phyloP scores from a whole-genome alignment of 2,888 invertebrate species.

The Sphaerophoria rueppellii region DNA sequence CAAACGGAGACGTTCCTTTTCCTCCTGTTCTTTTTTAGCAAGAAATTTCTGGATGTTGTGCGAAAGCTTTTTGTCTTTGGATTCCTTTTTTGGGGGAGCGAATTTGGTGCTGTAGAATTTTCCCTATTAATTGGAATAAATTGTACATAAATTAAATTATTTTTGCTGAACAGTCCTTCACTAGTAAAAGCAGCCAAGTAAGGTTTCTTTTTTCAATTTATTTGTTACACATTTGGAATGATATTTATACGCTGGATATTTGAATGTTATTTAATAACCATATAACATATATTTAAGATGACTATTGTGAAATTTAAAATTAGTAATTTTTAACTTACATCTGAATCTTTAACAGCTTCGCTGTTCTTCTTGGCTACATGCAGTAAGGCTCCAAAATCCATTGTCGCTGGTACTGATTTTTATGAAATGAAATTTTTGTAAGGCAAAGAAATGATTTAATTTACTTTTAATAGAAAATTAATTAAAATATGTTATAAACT shows the following conservation, averaged over 20 bases:
- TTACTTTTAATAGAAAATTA: slow-evolving; percentile 64
- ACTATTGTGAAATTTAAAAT: slow-evolving; percentile 16
- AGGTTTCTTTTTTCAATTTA: no score
- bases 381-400: slow-evolving; percentile 86
- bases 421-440: not conserved
- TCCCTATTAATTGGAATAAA: slow-evolving; percentile 77
- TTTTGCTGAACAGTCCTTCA: no score
- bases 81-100: slow-evolving; percentile 91
- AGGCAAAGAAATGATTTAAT: slow-evolving; percentile 2
- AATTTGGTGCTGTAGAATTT: slow-evolving; percentile 90
- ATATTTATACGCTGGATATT: no score
- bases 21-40: slow-evolving; percentile 91
- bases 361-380: slow-evolving; percentile 86
- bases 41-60: slow-evolving; percentile 92
- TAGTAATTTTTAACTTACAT: slow-evolving; percentile 76
- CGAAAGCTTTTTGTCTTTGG: slow-evolving; percentile 87
- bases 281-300: no score
- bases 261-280: no score
- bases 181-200: no score
- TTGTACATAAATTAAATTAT: no score
- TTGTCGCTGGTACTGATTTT: slow-evolving; percentile 42
- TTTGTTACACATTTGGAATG: not conserved
- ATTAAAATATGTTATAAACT: slow-evolving; percentile 58
- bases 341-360: slow-evolving; percentile 78
- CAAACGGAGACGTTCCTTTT: slow-evolving; percentile 85